A percentile compares a stretch with the other conserved stretches of the same genome.
These are phyloP conservation scores for Lasioglossum lativentre DNA, from an alignment of 2,888 invertebrate genomes.

Conservation along the genomic window DNA sequence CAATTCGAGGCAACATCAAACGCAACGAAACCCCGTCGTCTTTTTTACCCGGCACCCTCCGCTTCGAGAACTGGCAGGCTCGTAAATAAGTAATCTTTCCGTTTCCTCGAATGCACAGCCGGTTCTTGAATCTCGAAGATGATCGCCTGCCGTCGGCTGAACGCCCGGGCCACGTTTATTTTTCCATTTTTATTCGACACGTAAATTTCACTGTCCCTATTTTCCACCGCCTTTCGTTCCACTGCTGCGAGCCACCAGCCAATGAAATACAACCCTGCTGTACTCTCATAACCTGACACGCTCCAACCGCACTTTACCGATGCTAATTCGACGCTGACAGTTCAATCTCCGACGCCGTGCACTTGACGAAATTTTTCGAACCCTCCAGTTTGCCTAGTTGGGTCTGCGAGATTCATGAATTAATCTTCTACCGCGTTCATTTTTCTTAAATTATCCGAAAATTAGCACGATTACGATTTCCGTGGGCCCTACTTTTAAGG, in stretches of 20 bases:
- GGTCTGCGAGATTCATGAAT: not conserved
- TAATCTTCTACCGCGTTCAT: not conserved
- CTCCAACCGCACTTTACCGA: slow-evolving; percentile 1
- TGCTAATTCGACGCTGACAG: not conserved
- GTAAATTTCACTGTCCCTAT: slow-evolving; percentile 63
- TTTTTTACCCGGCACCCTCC: slow-evolving; percentile 11
- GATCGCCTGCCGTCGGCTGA: slow-evolving; percentile 41
- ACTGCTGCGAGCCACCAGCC: slow-evolving; percentile 27
- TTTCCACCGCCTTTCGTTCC: slow-evolving; percentile 24
- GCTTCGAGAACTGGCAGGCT: slow-evolving; percentile 8
- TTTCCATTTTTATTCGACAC: slow-evolving; percentile 59
- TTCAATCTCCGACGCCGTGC: not conserved
- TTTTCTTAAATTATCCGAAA: too few species aligned
- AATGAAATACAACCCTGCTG: slow-evolving; percentile 58
- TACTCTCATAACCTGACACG: slow-evolving; percentile 30
- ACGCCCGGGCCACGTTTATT: slow-evolving; percentile 61
- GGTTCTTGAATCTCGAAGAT: slow-evolving; percentile 47
- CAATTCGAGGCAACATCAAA: slow-evolving; percentile 70
- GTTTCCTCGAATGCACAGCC: slow-evolving; percentile 62
- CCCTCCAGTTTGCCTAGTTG: not conserved
- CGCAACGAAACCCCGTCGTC: slow-evolving; percentile 32
- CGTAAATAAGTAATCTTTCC: slow-evolving; percentile 72
- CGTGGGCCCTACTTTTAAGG: too few species aligned
- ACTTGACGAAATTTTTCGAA: not conserved
- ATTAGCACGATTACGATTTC: too few species aligned